Base-by-base conservation (phyloP, 1,140 invertebrate genomes). In the Hypothenemus hampei region DNA sequence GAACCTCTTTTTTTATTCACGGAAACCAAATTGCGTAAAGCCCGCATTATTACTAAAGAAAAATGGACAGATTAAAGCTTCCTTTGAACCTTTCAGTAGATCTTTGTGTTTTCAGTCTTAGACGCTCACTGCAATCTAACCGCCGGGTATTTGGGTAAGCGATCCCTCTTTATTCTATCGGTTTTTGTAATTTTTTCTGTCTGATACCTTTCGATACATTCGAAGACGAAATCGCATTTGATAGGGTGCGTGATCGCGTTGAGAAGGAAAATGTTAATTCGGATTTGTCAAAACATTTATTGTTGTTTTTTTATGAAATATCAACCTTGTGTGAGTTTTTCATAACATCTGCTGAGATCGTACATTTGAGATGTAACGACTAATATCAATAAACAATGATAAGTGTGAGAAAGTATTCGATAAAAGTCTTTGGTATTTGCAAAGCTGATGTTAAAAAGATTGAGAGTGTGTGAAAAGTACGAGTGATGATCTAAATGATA, bases 271-370 rank as follows among this genome's bases (percentile, higher is more conserved):
- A 26, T 33, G 37, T 57, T 57, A 41, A 43, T 51, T 35, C 39
- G 13, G 56, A 51, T 58, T 58, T 58, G 56, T 58, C 56, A 58
- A 58, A 58, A 58, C 52, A 58, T 58, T 58, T 51, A 20, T 26
- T 31, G 7, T 47, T 20, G 5, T 47, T 6, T 13, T 23, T 45
- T 22, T n/a, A 39, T 18, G 18, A 39, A 18, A 39, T 18, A 0
- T 3, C 36, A 4, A 16, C 18, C 10, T 37, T 37, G 16, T 18
- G 11, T 37, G 7, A n/a, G 16, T 37, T 13, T 16, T 37, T 37
- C 7, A 13, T 6, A 37, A 37, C 11, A 7, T 37, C 11, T 1
- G 16, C 36, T 11, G 16, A 13, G 11, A 8, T 8, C 11, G 36
- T 18, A 13, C 7, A 37, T 37, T 37, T 13, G 7, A n/a, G 1